Conservation (phyloP, 2,113 vertebrate genomes). For the Halcyon malimbica region DNA sequence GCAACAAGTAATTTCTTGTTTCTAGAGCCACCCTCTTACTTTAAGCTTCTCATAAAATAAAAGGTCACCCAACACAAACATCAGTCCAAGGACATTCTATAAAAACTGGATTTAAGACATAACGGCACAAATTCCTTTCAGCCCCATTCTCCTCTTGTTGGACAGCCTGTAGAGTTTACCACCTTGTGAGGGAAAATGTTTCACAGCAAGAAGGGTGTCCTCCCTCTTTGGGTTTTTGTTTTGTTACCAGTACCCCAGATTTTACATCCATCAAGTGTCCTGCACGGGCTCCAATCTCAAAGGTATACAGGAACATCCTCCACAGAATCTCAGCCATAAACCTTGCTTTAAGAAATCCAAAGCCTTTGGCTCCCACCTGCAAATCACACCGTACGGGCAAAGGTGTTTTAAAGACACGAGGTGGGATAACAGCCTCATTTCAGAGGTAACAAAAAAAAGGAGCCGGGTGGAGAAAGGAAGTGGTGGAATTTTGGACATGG, state of each 20-base stretch:
- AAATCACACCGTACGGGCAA: neutral
- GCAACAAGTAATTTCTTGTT: neutral
- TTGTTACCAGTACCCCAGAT: neutral
- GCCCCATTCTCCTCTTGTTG: neutral
- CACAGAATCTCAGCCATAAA: neutral
- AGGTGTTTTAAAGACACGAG: neutral
- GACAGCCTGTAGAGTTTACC: neutral
- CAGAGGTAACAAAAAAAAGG: neutral
- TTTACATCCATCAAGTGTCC: neutral
- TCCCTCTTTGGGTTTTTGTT: neutral
- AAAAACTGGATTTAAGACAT: neutral
- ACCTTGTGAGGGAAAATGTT: neutral
- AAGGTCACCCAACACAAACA: neutral
- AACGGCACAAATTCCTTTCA: neutral
- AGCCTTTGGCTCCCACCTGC: neutral
- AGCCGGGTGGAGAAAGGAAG: neutral
- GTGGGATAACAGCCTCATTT: neutral
- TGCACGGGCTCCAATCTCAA: neutral
- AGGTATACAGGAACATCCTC: neutral
- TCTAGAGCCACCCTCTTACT: neutral
- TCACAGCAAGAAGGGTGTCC: neutral
- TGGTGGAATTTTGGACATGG: neutral
- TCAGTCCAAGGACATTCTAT: neutral
- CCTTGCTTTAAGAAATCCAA: neutral
- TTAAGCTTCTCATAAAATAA: neutral